Evolutionary conservation across 2,113 vertebrate genomes (phyloP), one percentile per base, ranked within the genome.

Genomic region (Dendropsophus ebraccatus): DNA sequence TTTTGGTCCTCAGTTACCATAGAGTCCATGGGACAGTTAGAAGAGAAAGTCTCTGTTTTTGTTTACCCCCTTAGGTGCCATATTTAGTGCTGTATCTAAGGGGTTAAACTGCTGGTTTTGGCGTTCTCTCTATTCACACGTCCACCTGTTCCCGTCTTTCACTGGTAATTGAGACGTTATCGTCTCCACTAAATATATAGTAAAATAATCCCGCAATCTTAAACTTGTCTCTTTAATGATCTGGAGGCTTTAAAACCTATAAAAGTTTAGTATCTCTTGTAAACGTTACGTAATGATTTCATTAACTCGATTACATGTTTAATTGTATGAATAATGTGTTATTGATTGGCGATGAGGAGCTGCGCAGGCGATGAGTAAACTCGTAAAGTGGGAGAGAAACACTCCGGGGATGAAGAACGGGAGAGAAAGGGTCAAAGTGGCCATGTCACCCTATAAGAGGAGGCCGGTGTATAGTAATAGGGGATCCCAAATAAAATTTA

Each of bases 271-370:
- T 32, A 49, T 73, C 84, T 81, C 21, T 30, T 73, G 76, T 80
- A 58, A 72, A 86, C 70, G 79, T 86, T 86, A 86, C 41, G 17
- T 80, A 50, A 19, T n/a, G 3, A 80, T 72, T 73, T 45, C 30
- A 81, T 86, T 80, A 72, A 73, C 19, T 23, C 25, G 12, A 86
- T 86, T 80, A 47, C 65, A 72, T 35, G 83, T 72, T 86, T 80
- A 86, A 86, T 81, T 60, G 65, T 72, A 86, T 81, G 76, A 70
- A 73, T 79, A 86, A 86, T 80, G 76, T 58, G 77, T 80, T 86
- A 86, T 86, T 86, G 84, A 86, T 65, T 37, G 7, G 41, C 54
- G 47, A 49, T 19, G 2, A 41, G 41, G 41, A 52, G 62, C 37
- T 69, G 58, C 41, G 12, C 49, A 14, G 30, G 37, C 49, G 16